These are phyloP conservation scores for Trematocara zebra DNA, from an alignment of 2,113 vertebrate genomes.

Conservation along the genomic window DNA sequence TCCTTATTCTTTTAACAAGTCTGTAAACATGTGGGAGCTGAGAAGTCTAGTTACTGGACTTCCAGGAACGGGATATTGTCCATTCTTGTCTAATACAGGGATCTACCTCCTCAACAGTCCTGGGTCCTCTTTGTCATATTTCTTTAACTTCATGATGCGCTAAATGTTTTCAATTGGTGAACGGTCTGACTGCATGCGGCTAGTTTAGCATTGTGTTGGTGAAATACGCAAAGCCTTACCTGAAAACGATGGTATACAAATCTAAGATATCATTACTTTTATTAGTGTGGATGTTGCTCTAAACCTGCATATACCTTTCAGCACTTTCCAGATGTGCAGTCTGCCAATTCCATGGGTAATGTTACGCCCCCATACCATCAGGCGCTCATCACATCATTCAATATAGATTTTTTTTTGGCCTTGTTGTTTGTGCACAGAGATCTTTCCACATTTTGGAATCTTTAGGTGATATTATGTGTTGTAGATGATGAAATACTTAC, in stretches of 20 bases:
- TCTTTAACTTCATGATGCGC: neutral
- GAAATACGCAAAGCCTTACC: neutral
- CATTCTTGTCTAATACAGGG: neutral
- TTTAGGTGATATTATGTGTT: neutral
- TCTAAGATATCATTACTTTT: neutral
- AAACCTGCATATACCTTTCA: neutral
- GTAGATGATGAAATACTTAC: neutral
- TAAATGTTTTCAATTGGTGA: neutral
- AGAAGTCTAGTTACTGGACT: neutral
- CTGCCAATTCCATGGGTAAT: neutral
- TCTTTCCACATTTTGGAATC: neutral
- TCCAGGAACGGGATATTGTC: neutral
- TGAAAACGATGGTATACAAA: neutral
- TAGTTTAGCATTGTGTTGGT: neutral
- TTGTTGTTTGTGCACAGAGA: neutral
- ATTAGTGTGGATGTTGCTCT: neutral
- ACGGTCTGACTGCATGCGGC: neutral
- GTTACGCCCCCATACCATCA: neutral
- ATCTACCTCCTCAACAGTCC: neutral
- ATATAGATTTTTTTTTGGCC: neutral
- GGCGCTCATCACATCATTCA: neutral
- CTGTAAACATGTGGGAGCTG: neutral
- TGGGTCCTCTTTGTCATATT: neutral
- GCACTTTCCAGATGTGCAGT: neutral
- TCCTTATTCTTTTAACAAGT: neutral